Evolutionary conservation across 2,888 invertebrate species (phyloP).

Genomic region (Mesodorylaimus sp.): DNA sequence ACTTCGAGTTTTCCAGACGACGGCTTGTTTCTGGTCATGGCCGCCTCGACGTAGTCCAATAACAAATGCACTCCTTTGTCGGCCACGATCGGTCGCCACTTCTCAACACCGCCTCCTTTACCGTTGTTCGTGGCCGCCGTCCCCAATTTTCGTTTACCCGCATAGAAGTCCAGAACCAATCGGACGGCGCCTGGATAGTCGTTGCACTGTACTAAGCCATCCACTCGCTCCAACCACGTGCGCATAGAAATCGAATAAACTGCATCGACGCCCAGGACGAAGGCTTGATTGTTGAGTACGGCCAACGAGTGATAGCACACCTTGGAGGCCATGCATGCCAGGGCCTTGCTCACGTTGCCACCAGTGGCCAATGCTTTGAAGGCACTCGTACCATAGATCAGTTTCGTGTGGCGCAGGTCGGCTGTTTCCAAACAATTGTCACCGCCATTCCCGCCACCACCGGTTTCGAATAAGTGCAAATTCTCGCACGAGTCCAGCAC

Average conservation of each 20-base stretch:
- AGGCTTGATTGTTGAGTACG: neutral
- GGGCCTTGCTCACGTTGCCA: constrained; percentile 65
- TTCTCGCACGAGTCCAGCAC: constrained; percentile 67
- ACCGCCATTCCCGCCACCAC: constrained; percentile 42
- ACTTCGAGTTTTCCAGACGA: constrained; percentile 4
- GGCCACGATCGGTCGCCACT: constrained; percentile 4
- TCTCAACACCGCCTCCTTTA: neutral
- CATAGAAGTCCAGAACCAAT: constrained; percentile 9
- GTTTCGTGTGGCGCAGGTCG: constrained; percentile 28
- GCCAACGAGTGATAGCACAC: constrained; percentile 8
- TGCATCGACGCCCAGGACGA: constrained; percentile 8
- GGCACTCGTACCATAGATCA: constrained; percentile 35
- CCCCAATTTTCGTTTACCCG: constrained; percentile 6
- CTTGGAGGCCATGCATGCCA: constrained; percentile 36
- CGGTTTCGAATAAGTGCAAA: constrained; percentile 68
- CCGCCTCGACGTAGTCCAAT: constrained; percentile 7
- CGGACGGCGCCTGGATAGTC: constrained; percentile 9
- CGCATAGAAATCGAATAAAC: constrained; percentile 10
- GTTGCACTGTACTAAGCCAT: constrained; percentile 15
- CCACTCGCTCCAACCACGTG: constrained; percentile 18
- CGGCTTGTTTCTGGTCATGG: constrained; percentile 3
- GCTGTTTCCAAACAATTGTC: constrained; percentile 13
- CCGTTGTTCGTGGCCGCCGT: too few species aligned
- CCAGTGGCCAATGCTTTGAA: constrained; percentile 64
- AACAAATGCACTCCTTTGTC: constrained; percentile 10